Evolutionary conservation across 2,113 vertebrate species (phyloP), one percentile per base, ranked within the genome.

Genomic region (Labeo catla): DNA sequence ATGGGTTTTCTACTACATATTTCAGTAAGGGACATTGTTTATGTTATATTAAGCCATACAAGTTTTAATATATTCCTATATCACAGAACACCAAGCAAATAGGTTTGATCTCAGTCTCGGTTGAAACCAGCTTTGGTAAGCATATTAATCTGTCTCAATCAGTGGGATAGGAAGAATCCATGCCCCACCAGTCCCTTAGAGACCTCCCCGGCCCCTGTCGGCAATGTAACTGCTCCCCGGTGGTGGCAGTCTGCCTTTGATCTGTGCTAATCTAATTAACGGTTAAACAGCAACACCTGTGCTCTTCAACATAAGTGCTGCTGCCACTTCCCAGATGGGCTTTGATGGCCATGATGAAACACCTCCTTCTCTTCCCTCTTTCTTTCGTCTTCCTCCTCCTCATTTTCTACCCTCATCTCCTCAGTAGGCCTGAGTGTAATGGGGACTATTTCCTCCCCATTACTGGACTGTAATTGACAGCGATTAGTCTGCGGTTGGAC

Each of bases 211-310:
- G 89, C 86, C 74, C 79, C 66, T 84, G 3, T 74, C 72, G 45
- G 68, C 57, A 57, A 39, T 45, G 36, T 43, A 84, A 57, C 77
- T 78, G 76, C 61, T 80, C 80, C 81, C 66, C 28, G 52, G 28
- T 70, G 63, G 89, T 90, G 72, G 81, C 88, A 91, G 87, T 90
- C 91, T 88, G 81, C 10, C 89, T 93, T 94, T 95, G 93, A 95
- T 94, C 92, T 88, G 87, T 89, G 74, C 92, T 94, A 93, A 95
- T 95, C 90, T 91, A 95, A 95, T 95, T 95, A 95, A 91, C 91
- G 91, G 90, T 92, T 93, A 91, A 95, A 93, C 92, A 93, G 89
- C 88, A 95, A 92, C 94, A 95, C 95, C 94, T 95, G 95, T 92
- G 92, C 89, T 93, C 93, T 90, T 89, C 87, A 91, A 83, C 85